Base-by-base conservation (phyloP, 2,888 invertebrate species). In the Rotaria macrura region DNA sequence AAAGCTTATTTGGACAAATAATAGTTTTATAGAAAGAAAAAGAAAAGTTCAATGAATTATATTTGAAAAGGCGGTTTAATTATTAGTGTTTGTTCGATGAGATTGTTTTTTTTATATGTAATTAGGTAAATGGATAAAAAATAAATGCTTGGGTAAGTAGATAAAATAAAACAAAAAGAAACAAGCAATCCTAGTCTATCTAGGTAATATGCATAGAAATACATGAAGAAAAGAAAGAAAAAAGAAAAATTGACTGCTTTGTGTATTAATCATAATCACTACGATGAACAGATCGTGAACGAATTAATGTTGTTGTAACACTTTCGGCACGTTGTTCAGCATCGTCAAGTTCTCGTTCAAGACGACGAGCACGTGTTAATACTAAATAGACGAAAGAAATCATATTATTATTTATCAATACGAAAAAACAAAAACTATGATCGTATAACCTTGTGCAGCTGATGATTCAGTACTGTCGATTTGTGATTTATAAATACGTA, bases 301-400 rank as follows among this genome's bases (percentile, higher is more conserved):
- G 85, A 40, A 85, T 72, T 49, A 85, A 85, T 9, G 85, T 86
- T 84, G 72, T 86, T 34, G 86, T 65, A 10, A 86, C 84, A 29
- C 52, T 55, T 47, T 86, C 86, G 29, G 86, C 86, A 85, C 86
- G 65, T 52, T 86, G 83, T 65, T 86, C 86, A 40, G 86, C 85
- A 52, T 86, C 85, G 55, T 85, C 86, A 12, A 86, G 47, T 85
- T 86, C 86, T 29, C 85, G 85, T 55, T 86, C 85, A 49, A 86
- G 79, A 49, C 85, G 79, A n/a, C 79, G 40, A 43, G 79, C 79
- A 79, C 79, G 79, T 79, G 79, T 79, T 79, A 79, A 43, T n/a
- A 79, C 79, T 79, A 43, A 12, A 79, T 20, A 7, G 20, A n/a
- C n/a, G 14, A 65, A 65, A 4, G 2, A 34, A 65, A 29, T 54